A percentile compares a stretch with the other conserved stretches of the same genome.
Conservation (phyloP, 2,113 vertebrate species). For the Steatornis caripensis region DNA sequence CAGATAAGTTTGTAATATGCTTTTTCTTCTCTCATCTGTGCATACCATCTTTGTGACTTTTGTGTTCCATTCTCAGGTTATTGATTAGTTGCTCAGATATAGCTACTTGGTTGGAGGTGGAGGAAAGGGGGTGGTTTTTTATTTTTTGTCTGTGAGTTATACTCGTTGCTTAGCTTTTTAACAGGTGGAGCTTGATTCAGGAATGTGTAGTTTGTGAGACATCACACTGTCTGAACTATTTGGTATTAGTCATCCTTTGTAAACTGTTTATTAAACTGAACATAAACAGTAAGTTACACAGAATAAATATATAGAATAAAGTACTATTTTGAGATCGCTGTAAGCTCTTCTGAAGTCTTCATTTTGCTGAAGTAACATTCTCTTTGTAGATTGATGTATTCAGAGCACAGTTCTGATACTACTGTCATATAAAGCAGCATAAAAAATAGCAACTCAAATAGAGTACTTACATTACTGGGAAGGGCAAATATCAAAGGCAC, state of each 20-base stretch:
- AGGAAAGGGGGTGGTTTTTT: background rate
- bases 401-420: background rate
- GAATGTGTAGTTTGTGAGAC: background rate
- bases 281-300: background rate
- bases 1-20: background rate
- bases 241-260: background rate
- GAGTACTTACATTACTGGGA: background rate
- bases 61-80: background rate
- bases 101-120: background rate
- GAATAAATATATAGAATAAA: background rate
- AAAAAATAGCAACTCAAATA: background rate
- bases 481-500: background rate
- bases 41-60: background rate
- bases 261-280: background rate
- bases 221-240: background rate
- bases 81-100: background rate
- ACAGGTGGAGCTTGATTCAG: background rate
- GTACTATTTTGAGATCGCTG: background rate
- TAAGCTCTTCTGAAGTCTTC: background rate
- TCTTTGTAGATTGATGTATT: background rate
- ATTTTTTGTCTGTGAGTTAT: background rate
- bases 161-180: background rate
- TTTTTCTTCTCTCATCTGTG: background rate
- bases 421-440: background rate
- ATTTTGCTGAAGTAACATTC: background rate